phyloP scores from a whole-genome alignment of 2,113 vertebrate genomes.

The Alces alces region DNA sequence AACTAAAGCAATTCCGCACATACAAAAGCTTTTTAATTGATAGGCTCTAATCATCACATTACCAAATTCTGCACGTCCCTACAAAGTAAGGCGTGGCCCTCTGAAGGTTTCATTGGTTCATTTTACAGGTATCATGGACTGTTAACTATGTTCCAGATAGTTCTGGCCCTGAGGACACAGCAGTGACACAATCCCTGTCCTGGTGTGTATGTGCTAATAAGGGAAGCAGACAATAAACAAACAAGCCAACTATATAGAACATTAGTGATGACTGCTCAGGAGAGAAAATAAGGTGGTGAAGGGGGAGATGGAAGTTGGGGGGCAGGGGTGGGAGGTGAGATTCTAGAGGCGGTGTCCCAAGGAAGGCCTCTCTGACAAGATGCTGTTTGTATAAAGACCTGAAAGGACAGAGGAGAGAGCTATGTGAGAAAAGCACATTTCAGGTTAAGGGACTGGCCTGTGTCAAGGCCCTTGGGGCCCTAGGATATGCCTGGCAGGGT shows the following conservation, averaged over 20 bases:
- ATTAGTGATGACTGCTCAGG: background rate
- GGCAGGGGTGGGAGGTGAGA: background rate
- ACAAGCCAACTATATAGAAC: background rate
- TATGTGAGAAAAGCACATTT: background rate
- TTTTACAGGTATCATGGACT: background rate
- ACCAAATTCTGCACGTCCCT: constrained; percentile 3
- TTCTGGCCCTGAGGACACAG: background rate
- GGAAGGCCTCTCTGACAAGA: background rate
- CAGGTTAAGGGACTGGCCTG: background rate
- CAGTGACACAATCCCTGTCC: background rate
- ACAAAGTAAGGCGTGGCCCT: background rate
- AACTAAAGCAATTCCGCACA: background rate
- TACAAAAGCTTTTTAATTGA: background rate
- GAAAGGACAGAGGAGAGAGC: background rate
- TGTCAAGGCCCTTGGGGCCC: background rate
- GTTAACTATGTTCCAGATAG: background rate
- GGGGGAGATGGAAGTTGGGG: background rate
- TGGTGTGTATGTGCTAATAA: background rate
- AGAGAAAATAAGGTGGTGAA: background rate
- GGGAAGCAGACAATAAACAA: background rate
- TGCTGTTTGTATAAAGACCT: background rate
- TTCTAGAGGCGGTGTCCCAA: background rate
- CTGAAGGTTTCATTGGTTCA: background rate
- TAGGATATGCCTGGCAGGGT: background rate
- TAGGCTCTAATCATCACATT: background rate